Conservation (phyloP, 37 sponge, comb jelly and placozoan genomes). For the Hexactinellida sp. region DNA sequence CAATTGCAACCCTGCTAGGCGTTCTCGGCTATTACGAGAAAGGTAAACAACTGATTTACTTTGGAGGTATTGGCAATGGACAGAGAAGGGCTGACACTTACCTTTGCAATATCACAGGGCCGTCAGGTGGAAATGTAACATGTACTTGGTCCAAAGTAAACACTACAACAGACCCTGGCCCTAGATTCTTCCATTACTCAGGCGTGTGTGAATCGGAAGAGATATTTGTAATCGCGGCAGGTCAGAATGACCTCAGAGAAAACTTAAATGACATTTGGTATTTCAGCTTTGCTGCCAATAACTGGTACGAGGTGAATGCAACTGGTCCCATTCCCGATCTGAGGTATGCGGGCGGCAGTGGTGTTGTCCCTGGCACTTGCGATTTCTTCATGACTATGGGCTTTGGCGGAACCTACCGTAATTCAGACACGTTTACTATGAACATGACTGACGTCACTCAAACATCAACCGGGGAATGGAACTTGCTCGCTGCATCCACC, state of each 20-base stretch:
- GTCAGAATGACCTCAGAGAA: neutral
- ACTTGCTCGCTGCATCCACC: conserved; percentile 1
- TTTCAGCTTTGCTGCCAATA: neutral
- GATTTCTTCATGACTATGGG: conserved; percentile 27
- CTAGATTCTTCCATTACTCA: neutral
- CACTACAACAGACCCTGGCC: neutral
- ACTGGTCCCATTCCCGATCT: neutral
- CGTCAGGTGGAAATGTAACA: neutral
- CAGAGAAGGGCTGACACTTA: neutral
- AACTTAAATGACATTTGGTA: conserved; percentile 36
- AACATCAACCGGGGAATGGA: conserved; percentile 20
- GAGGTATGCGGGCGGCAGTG: conserved; percentile 41
- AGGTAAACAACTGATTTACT: neutral
- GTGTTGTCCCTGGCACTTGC: neutral
- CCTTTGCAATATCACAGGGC: neutral
- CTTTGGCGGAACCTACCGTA: conserved; percentile 27
- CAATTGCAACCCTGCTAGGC: neutral
- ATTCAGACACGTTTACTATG: conserved; percentile 36
- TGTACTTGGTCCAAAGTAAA: neutral
- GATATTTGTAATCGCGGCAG: conserved; percentile 36
- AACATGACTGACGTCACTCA: neutral
- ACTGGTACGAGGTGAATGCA: conserved; percentile 15
- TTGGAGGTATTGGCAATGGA: neutral
- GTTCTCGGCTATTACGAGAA: neutral
- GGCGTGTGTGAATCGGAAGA: conserved; percentile 16